phyloP scores from a whole-genome alignment of 2,113 vertebrate genomes.

The Litocranius walleri region DNA sequence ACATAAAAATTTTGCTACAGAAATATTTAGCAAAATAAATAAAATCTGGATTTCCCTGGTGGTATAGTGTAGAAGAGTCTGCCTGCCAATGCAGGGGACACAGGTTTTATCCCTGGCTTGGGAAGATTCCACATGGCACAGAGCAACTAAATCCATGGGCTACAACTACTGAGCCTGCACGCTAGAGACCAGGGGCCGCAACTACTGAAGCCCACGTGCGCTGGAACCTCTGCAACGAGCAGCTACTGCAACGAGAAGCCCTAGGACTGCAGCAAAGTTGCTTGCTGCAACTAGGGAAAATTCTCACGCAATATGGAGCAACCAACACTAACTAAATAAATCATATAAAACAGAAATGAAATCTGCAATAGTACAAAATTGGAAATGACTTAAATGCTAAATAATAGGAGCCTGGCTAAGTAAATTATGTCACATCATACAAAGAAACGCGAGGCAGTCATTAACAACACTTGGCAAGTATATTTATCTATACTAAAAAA shows the following conservation, averaged over 20 bases:
- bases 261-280: background rate
- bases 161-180: background rate
- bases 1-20: background rate
- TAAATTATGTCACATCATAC: background rate
- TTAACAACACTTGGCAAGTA: background rate
- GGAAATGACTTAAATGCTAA: background rate
- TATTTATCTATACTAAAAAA: background rate
- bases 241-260: background rate
- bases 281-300: background rate
- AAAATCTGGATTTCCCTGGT: background rate
- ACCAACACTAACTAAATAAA: background rate
- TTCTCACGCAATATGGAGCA: background rate
- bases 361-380: background rate
- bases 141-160: background rate
- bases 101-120: background rate
- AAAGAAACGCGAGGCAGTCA: background rate
- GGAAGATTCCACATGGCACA: background rate
- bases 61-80: background rate
- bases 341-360: background rate
- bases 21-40: constrained; percentile 34
- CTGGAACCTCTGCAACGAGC: background rate
- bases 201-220: background rate
- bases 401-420: background rate
- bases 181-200: background rate
- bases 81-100: background rate